These are phyloP conservation scores for Gambusia yucatana DNA, from an alignment of 2,797 vertebrate species.

Conservation along the genomic window DNA sequence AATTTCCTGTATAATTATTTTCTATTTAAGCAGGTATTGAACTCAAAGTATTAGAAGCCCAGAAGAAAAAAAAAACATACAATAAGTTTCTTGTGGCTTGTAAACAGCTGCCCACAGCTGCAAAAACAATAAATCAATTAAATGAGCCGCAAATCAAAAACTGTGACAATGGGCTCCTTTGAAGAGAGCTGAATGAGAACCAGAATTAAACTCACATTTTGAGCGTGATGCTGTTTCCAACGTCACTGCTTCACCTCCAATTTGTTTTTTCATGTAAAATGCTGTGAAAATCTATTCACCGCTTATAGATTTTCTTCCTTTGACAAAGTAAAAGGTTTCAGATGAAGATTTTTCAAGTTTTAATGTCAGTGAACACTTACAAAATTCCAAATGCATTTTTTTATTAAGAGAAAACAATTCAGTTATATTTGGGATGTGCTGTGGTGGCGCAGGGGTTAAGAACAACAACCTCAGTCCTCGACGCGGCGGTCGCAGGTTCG, in stretches of 20 bases:
- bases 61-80: neutral
- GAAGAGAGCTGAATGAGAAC: constrained; percentile 16
- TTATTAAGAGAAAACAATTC: too few relatives aligned
- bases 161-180: constrained; percentile 11
- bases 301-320: neutral
- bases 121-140: constrained; percentile 1
- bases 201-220: constrained; percentile 16
- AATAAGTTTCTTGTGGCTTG: constrained; percentile 3
- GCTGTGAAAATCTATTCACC: neutral
- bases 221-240: neutral
- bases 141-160: neutral
- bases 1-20: neutral
- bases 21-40: neutral
- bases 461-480: too few relatives aligned
- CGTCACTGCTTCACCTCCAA: neutral
- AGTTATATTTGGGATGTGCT: neutral
- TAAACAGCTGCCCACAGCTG: constrained; percentile 2
- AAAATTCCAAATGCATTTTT: too few relatives aligned
- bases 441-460: too few relatives aligned
- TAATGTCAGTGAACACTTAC: too few relatives aligned
- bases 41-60: neutral
- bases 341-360: too few relatives aligned
- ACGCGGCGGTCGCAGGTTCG: too few relatives aligned
- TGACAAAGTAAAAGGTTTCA: neutral
- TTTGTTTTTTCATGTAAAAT: neutral